Base-by-base conservation (phyloP, 2,797 vertebrate genomes). In the Lateolabrax maculatus region DNA sequence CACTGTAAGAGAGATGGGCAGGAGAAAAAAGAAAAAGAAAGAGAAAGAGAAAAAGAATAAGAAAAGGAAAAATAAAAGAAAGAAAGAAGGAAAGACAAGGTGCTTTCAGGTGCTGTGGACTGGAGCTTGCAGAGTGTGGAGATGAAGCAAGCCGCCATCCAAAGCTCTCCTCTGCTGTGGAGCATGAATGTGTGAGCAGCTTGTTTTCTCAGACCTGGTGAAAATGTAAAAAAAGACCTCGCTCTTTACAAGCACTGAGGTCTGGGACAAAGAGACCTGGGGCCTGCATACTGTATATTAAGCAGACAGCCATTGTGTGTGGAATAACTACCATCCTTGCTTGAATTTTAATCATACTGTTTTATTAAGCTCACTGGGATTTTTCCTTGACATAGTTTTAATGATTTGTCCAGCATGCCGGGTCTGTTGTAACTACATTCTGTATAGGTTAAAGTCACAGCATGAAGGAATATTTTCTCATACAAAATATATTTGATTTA, bases 321-420 rank as follows among this genome's bases (percentile, higher is more conserved):
- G 71, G 87, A 89, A 88, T 92, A 89, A 87, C 90, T 69, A 89
- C 81, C 75, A 81, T 85, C 90, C 86, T 84, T 84, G 87, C 87
- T 92, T 93, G 91, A 94, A 94, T 94, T 93, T 94, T 92, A 94
- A 93, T 93, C 89, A 88, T 83, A 85, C 86, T 84, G 85, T 90
- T 95, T 92, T 94, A 94, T 93, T 92, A 93, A 93, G 91, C 90
- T 88, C 88, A 9, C 80, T 87, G 93, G 91, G 89, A 89, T 78
- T 84, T 90, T 89, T 83, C 65, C 85, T 80, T 46, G 48, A 87
- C 89, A 77, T 58, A 65, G 76, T 91, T 92, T 87, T 94, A 92
- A 93, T 90, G 89, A 92, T 87, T 91, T 87, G 89, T 90, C 87
- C 80, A 63, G 80, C 79, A 34, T 60, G 65, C 69, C 29, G 27